Conservation (phyloP, 2,888 invertebrate genomes). For the Scaptodrosophila latifasciaeformis region DNA sequence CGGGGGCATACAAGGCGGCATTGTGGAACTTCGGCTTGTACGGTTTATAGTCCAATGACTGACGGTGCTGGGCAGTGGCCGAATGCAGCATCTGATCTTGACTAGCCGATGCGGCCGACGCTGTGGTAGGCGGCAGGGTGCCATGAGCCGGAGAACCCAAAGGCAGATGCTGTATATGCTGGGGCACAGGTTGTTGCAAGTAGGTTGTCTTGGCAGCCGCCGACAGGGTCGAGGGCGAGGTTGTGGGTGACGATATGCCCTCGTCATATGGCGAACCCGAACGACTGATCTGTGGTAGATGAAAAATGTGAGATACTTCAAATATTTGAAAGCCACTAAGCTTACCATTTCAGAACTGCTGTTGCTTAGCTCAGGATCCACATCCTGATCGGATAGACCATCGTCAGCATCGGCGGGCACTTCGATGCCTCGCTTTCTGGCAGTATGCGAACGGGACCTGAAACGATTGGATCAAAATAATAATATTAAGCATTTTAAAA, state of each 20-base stretch:
- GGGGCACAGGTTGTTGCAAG: constrained; percentile 53
- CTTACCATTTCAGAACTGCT: constrained; percentile 71
- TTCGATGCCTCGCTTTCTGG: constrained; percentile 80
- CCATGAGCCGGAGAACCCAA: constrained; percentile 71
- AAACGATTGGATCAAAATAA: constrained; percentile 8
- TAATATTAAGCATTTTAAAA: background rate
- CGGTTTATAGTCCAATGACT: constrained; percentile 77
- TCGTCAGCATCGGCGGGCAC: constrained; percentile 78
- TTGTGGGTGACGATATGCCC: constrained; percentile 55
- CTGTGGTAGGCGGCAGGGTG: constrained; percentile 59
- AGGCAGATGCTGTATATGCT: constrained; percentile 61
- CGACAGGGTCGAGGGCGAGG: constrained; percentile 59
- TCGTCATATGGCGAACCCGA: constrained; percentile 73
- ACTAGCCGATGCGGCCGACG: constrained; percentile 21
- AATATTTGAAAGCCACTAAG: background rate
- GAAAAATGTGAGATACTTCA: background rate
- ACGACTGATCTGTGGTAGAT: constrained; percentile 65
- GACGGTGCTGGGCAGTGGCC: constrained; percentile 61
- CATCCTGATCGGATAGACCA: constrained; percentile 79
- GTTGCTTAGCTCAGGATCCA: constrained; percentile 75
- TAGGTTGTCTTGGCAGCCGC: constrained; percentile 62
- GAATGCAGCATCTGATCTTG: constrained; percentile 33
- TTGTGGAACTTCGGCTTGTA: constrained; percentile 87
- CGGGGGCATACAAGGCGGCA: constrained; percentile 77
- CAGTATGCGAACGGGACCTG: constrained; percentile 83